Conservation (phyloP, 1,140 invertebrate species). For the Drosophila grimshawi region DNA sequence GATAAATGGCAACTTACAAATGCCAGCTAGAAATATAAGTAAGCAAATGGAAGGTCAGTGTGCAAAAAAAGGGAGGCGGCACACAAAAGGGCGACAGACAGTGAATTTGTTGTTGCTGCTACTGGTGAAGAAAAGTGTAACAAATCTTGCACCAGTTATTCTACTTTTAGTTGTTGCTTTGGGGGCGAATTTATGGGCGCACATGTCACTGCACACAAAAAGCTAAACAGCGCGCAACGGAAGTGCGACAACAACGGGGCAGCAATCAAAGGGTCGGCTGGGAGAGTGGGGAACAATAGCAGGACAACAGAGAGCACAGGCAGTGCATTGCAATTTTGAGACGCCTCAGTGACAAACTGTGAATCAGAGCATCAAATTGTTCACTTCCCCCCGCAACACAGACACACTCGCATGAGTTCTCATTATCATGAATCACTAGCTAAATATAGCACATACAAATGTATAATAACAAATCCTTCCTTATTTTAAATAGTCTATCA, state of each 20-base stretch:
- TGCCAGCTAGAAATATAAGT: conserved; percentile 71
- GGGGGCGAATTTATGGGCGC: conserved; percentile 74
- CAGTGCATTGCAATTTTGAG: conserved; percentile 60
- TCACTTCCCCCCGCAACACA: conserved; percentile 21
- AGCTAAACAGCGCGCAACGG: conserved; percentile 80
- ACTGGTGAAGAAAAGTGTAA: conserved; percentile 51
- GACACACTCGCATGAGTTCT: conserved; percentile 13
- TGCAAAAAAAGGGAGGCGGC: not conserved
- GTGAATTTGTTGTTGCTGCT: conserved; percentile 3
- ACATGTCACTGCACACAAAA: conserved; percentile 80
- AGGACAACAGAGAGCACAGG: conserved; percentile 46
- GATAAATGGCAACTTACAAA: conserved; percentile 78
- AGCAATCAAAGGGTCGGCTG: not conserved
- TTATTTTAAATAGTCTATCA: no score
- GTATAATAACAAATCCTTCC: not conserved
- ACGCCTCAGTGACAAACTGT: conserved; percentile 44
- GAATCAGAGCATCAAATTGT: conserved; percentile 53
- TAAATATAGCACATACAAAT: conserved; percentile 48
- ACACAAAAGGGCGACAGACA: not conserved
- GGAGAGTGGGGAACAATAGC: not conserved
- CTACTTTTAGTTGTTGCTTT: conserved; percentile 38
- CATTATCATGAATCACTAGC: conserved; percentile 71
- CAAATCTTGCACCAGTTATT: conserved; percentile 67
- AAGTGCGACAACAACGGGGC: conserved; percentile 67
- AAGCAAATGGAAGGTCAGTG: conserved; percentile 64